phyloP scores from a whole-genome alignment of 2,888 invertebrate species.

The Tachina lurida region DNA sequence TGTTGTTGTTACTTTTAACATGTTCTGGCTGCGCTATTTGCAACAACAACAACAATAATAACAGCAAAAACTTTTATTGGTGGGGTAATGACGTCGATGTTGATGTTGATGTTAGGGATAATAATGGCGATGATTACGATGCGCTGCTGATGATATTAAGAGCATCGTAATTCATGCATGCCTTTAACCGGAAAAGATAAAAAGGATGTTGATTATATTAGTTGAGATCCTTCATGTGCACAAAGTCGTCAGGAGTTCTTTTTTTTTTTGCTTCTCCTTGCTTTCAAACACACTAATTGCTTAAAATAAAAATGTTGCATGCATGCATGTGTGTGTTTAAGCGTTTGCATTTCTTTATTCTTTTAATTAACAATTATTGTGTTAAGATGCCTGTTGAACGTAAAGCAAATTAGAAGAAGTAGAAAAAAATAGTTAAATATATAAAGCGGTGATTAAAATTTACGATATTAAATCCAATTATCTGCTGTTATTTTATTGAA shows the following conservation, averaged over 20 bases:
- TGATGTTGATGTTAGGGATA: constrained; percentile 25
- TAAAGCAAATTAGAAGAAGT: background rate
- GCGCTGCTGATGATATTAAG: constrained; percentile 35
- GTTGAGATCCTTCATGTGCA: constrained; percentile 53
- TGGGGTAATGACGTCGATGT: constrained; percentile 51
- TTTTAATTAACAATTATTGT: constrained; percentile 49
- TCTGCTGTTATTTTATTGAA: background rate
- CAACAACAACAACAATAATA: background rate
- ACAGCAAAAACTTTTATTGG: constrained; percentile 5
- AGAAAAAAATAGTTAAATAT: background rate
- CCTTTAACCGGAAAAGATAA: constrained; percentile 64
- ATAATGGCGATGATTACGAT: constrained; percentile 28
- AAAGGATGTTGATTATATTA: constrained; percentile 66
- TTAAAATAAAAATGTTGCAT: constrained; percentile 18
- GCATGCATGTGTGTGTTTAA: constrained; percentile 2
- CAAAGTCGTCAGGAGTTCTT: constrained; percentile 13
- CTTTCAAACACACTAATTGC: constrained; percentile 38
- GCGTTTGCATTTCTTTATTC: constrained; percentile 3
- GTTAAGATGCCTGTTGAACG: constrained; percentile 32
- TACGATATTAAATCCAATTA: background rate
- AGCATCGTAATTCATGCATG: constrained; percentile 67
- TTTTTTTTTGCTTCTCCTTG: background rate
- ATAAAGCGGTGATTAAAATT: background rate
- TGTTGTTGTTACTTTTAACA: constrained; percentile 58
- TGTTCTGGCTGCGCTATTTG: constrained; percentile 17